Evolutionary conservation across 2,888 invertebrate genomes (phyloP).

Genomic region (Clivina fossor): DNA sequence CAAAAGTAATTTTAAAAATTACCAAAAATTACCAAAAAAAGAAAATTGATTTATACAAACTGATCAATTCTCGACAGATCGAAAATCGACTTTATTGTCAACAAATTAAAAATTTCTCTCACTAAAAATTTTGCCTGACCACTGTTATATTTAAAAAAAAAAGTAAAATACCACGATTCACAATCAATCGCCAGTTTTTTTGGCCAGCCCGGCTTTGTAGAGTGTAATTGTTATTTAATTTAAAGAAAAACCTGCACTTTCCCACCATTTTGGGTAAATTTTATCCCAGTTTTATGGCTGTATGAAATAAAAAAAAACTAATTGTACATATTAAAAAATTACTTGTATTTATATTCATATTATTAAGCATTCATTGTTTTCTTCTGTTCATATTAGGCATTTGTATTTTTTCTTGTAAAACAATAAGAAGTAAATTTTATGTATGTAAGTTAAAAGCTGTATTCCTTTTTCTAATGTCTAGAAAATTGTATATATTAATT

Average conservation of each 20-base stretch:
- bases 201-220: constrained; percentile 11
- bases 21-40: too few relatives aligned
- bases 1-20: too few relatives aligned
- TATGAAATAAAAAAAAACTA: constrained; percentile 49
- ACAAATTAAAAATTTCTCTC: too few relatives aligned
- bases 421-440: constrained; percentile 58
- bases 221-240: constrained; percentile 43
- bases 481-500: too few relatives aligned
- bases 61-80: too few relatives aligned
- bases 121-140: too few relatives aligned
- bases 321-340: constrained; percentile 57
- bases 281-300: constrained; percentile 52
- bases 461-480: too few relatives aligned
- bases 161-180: too few relatives aligned
- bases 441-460: too few relatives aligned
- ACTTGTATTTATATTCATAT: constrained; percentile 60
- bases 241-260: constrained; percentile 51
- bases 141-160: too few relatives aligned
- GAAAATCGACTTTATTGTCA: too few relatives aligned
- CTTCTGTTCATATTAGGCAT: constrained; percentile 56
- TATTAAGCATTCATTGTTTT: constrained; percentile 55
- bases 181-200: constrained; percentile 7
- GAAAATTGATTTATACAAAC: too few relatives aligned
- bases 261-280: constrained; percentile 46
- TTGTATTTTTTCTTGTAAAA: constrained; percentile 52